Evolutionary conservation across 2,888 invertebrate species (phyloP).

Genomic region (Encarsia formosa): DNA sequence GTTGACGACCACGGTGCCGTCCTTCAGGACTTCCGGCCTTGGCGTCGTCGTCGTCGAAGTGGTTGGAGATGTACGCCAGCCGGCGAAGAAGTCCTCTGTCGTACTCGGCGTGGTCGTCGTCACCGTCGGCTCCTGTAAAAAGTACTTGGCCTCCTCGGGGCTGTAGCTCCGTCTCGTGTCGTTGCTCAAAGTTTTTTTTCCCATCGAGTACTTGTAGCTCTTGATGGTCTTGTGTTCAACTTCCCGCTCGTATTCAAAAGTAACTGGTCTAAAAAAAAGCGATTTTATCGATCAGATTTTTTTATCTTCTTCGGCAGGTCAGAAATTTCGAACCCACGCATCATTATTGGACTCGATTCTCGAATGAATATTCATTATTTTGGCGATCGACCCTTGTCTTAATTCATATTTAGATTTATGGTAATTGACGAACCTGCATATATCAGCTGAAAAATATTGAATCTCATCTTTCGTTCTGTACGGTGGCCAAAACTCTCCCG

Average conservation of each 20-base stretch:
- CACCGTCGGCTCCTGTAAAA: slow-evolving; percentile 43
- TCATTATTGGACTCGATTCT: too few species aligned
- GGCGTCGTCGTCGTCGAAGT: slow-evolving; percentile 3
- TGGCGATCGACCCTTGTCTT: too few species aligned
- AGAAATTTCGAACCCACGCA: too few species aligned
- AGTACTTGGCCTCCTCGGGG: slow-evolving; percentile 45
- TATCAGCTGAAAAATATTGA: slow-evolving; percentile 68
- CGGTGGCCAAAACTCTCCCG: slow-evolving; percentile 76
- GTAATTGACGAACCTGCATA: slow-evolving; percentile 63
- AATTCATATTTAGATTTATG: too few species aligned
- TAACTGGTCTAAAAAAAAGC: slow-evolving; percentile 32
- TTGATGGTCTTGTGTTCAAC: slow-evolving; percentile 58
- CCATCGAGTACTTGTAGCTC: slow-evolving; percentile 67
- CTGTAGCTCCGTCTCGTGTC: slow-evolving; percentile 42
- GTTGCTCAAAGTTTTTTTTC: slow-evolving; percentile 57
- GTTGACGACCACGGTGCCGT: slow-evolving; percentile 42
- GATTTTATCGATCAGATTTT: not conserved
- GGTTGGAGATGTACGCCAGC: slow-evolving; percentile 35
- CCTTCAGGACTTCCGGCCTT: slow-evolving; percentile 14
- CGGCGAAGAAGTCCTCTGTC: slow-evolving; percentile 44
- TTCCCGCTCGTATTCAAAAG: slow-evolving; percentile 56
- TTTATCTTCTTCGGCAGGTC: not conserved
- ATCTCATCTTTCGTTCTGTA: slow-evolving; percentile 59
- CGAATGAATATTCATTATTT: too few species aligned
- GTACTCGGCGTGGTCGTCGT: too few species aligned